Base-by-base conservation (phyloP, 2,888 invertebrate species). In the Epinotia bilunana region DNA sequence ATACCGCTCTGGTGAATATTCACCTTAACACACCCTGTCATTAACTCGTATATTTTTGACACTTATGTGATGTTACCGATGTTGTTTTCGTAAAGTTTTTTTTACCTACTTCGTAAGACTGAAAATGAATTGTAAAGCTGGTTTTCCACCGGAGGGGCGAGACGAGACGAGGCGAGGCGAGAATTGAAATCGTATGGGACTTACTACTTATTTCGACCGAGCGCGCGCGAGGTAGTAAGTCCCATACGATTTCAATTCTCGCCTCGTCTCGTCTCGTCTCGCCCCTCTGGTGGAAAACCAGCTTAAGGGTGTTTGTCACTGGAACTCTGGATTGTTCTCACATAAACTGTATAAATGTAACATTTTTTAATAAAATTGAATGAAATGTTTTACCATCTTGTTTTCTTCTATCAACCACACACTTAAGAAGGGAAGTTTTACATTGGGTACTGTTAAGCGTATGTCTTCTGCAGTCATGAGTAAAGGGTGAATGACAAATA, bases 321-420 rank as follows among this genome's bases (percentile, higher is more conserved):
- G 82, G 80, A 89, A 91, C 91, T 91, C 89, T 89, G 91, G 91
- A 91, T 90, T 91, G 90, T 88, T 87, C 84, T 86, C 83, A 86
- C 84, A 84, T 84, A 69, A 67, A 81, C 85, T 86, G 83, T 83
- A 82, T 85, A 83, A 87, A 84, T 91, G 91, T 91, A 91, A 87
- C 91, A 89, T 85, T 89, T 89, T 88, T 87, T 77, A 88, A 88
- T 86, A 86, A 89, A 90, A 87, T 90, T 90, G 88, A 90, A 83
- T 86, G 84, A 86, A 84, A 89, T 90, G 88, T 89, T 90, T 85
- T 89, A 86, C 82, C 80, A 77, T 72, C 76, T 78, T 72, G 58
- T 74, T 46, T 82, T 80, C 83, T 77, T 80, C 78, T 43, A 28
- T 28, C 23, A 28, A 28, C 23, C 23, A 28, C 23, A 23, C 23